phyloP scores from a whole-genome alignment of 2,888 invertebrate species.

The Mythimna loreyi region DNA sequence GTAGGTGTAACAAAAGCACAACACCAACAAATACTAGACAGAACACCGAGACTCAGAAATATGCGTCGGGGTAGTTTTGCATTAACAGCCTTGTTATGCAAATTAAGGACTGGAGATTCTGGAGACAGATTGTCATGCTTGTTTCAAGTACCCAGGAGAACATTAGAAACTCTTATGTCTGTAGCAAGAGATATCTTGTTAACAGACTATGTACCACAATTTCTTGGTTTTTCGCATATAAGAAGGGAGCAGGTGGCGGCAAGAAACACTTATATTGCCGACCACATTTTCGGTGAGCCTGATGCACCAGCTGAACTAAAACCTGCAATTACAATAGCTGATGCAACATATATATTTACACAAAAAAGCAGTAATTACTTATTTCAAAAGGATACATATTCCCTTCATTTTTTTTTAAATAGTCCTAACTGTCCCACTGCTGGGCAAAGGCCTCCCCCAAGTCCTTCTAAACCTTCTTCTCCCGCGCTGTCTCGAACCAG shows the following conservation, averaged over 20 bases:
- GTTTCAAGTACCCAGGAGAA: conserved; percentile 23
- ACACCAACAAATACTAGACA: conserved; percentile 8
- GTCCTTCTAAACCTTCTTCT: too few relatives aligned
- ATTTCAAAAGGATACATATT: conserved; percentile 24
- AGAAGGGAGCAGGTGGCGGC: conserved; percentile 6
- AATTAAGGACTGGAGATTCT: conserved; percentile 24
- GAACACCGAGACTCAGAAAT: conserved; percentile 14
- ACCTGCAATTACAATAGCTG: background rate
- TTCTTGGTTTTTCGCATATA: conserved; percentile 22
- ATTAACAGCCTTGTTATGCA: conserved; percentile 11
- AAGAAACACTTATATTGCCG: background rate
- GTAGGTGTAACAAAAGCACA: background rate
- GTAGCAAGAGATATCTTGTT: conserved; percentile 20
- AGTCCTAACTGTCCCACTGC: too few relatives aligned
- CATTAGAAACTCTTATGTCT: conserved; percentile 16
- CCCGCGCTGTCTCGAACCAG: too few relatives aligned
- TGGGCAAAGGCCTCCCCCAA: too few relatives aligned
- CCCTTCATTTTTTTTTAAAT: too few relatives aligned
- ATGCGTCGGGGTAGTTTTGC: conserved; percentile 32
- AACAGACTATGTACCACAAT: conserved; percentile 25
- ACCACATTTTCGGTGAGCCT: conserved; percentile 1
- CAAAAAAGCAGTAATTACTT: conserved; percentile 25
- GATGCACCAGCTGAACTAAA: background rate
- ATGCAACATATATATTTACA: conserved; percentile 17
- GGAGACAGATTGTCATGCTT: conserved; percentile 16